A percentile compares a stretch with the other conserved stretches of the same genome.
phyloP scores from a whole-genome alignment of 2,888 invertebrate genomes.

The Alloplasta piceator region DNA sequence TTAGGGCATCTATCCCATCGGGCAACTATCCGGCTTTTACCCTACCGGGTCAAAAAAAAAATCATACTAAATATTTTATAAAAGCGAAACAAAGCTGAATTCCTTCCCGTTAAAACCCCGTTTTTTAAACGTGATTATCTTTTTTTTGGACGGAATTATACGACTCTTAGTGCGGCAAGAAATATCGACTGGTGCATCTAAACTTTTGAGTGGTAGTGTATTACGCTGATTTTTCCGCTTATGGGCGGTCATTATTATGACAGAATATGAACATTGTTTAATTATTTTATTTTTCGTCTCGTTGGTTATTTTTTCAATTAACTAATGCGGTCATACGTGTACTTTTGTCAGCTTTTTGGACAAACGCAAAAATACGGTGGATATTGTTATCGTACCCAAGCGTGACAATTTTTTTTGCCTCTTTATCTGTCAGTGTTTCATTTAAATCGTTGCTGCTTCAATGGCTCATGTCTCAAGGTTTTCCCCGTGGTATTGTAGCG shows the following conservation, averaged over 20 bases:
- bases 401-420: slow-evolving; percentile 24
- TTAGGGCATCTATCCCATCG: no score
- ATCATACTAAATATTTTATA: no score
- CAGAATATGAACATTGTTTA: neutral
- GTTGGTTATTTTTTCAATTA: slow-evolving; percentile 3
- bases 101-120: no score
- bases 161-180: no score
- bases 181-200: no score
- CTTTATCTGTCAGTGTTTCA: neutral
- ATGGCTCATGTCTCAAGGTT: slow-evolving; percentile 50
- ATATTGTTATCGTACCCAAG: neutral
- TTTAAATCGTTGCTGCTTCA: slow-evolving; percentile 12
- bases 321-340: neutral
- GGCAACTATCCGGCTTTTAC: no score
- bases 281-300: neutral
- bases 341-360: slow-evolving; percentile 2
- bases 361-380: neutral
- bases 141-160: no score
- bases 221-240: no score
- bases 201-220: no score
- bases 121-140: no score
- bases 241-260: neutral
- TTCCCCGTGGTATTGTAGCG: slow-evolving; percentile 32
- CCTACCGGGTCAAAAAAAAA: no score
- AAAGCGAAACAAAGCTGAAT: no score